Base-by-base conservation (phyloP, 92 coral and sea anemone genomes). In the Metridium senile region DNA sequence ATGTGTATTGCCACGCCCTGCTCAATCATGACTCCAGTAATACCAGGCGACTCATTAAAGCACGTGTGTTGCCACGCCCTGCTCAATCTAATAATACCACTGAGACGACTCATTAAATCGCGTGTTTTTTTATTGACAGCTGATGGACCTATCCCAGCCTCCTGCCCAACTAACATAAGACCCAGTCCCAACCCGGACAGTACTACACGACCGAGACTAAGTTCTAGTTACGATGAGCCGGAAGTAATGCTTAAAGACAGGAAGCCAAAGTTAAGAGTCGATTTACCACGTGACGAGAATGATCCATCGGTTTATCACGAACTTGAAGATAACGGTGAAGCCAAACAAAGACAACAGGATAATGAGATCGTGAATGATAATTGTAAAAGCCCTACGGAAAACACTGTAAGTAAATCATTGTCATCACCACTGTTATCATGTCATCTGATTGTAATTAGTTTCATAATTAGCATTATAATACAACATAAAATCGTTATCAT, bases 221-320 rank as follows among this genome's bases (percentile, higher is more conserved):
- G 66, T 31, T 62, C 68, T 10, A 65, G 68, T n/a, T 77, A 77
- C 74, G 74, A 77, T 46, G 62, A 67, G 53, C 82, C 82, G 22
- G 82, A 77, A 53, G 82, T 53, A 21, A 53, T 77, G 1, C 8
- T 77, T 9, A 0, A 27, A 28, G 82, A 65, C 33, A 31, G 58
- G 17, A 49, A 21, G 32, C 29, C 71, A 0, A 28, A 47, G 26
- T 39, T 30, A 16, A 30, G 0, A 13, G 43, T 28, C 1, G 69
- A 63, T 10, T 2, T 59, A 9, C 17, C 16, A 6, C 1, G 43
- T 29, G 69, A 28, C 23, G 45, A 63, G 1, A 20, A n/a, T 3
- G 23, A 29, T 6, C 6, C 4, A 63, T 39, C 39, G 4, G 7
- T 30, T 28, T 63, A 63, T 63, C 69, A 63, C 8, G 69, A 22